Evolutionary conservation across 2,888 invertebrate genomes (phyloP).

Genomic region (Eilema depressum): DNA sequence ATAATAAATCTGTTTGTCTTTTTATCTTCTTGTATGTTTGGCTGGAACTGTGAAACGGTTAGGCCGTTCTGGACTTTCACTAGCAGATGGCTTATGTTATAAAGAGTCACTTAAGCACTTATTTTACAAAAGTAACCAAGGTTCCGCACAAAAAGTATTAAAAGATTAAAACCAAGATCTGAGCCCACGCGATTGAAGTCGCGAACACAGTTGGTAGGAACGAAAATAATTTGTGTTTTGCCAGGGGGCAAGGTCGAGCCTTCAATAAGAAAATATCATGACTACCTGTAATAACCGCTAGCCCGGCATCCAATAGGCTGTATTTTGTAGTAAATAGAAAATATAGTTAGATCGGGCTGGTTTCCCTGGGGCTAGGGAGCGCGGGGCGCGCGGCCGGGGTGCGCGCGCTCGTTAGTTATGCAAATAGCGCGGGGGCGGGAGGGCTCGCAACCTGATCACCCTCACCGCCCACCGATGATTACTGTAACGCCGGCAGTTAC

Average conservation of each 20-base stretch:
- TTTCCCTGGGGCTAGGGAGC: constrained; percentile 44
- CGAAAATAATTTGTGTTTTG: background rate
- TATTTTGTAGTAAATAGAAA: constrained; percentile 18
- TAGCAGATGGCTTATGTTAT: no score
- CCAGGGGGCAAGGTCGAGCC: background rate
- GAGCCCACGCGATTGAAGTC: no score
- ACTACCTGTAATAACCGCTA: background rate
- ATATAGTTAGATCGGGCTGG: constrained; percentile 21
- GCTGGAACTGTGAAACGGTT: no score
- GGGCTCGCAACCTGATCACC: constrained; percentile 49
- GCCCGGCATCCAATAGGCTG: background rate
- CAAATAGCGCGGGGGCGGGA: constrained; percentile 65
- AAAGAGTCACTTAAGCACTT: no score
- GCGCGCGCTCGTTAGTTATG: constrained; percentile 74
- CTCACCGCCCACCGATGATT: constrained; percentile 49
- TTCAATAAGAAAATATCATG: background rate
- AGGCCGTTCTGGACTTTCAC: no score
- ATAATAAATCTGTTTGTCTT: no score
- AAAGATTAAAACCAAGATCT: no score
- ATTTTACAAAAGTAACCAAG: no score
- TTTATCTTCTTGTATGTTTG: no score
- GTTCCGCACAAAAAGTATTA: no score
- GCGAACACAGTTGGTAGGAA: no score
- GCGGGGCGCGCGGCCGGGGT: constrained; percentile 43
- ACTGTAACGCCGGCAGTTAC: constrained; percentile 15